Percentiles rank a stretch among this genome's conserved stretches.
Evolutionary conservation across 2,888 invertebrate genomes (phyloP).

Genomic region (Leucophenga maculata): DNA sequence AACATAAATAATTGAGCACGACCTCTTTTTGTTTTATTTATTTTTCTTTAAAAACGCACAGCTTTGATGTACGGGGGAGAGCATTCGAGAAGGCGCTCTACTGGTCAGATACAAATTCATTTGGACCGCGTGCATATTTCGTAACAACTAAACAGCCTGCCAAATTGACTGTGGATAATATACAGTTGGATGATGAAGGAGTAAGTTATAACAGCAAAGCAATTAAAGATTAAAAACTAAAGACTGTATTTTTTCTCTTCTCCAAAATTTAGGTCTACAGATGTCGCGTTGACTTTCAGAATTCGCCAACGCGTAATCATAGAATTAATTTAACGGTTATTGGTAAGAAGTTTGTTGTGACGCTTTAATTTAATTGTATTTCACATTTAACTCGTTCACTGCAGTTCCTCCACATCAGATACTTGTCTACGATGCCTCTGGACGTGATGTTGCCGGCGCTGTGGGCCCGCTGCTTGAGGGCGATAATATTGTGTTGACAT

Average conservation of each 20-base stretch:
- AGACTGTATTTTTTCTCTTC: neutral
- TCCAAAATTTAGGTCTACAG: constrained; percentile 76
- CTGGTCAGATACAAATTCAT: constrained; percentile 87
- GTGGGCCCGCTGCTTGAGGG: constrained; percentile 89
- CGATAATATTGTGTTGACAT: constrained; percentile 84
- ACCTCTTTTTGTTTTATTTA: neutral
- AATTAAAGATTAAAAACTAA: no score
- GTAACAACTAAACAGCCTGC: constrained; percentile 86
- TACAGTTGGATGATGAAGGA: constrained; percentile 89
- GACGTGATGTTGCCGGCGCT: constrained; percentile 84
- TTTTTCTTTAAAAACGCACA: constrained; percentile 61
- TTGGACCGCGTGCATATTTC: constrained; percentile 89
- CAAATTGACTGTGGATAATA: constrained; percentile 85
- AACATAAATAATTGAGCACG: constrained; percentile 2
- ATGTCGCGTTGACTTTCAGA: constrained; percentile 91
- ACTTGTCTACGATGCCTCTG: constrained; percentile 86
- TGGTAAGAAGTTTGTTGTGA: constrained; percentile 78
- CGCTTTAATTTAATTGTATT: neutral
- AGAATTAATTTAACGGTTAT: constrained; percentile 91
- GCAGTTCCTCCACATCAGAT: constrained; percentile 92
- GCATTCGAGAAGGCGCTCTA: constrained; percentile 86
- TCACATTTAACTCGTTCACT: constrained; percentile 48
- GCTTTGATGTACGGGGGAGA: constrained; percentile 89
- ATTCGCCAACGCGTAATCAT: constrained; percentile 90
- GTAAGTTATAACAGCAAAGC: constrained; percentile 66